These are phyloP conservation scores for Platerodrilus igneus DNA, from an alignment of 2,888 invertebrate species.

Conservation along the genomic window DNA sequence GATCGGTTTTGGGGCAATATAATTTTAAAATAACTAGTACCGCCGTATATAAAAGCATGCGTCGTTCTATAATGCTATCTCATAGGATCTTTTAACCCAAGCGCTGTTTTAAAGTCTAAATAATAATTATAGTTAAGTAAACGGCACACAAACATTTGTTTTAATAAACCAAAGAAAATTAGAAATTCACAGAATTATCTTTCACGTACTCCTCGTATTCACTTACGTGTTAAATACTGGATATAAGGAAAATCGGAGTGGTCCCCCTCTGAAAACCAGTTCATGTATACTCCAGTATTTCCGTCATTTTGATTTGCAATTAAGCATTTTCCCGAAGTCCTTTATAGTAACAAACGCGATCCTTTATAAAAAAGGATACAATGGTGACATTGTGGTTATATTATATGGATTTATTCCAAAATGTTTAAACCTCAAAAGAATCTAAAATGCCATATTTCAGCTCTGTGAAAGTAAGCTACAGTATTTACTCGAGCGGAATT, in stretches of 20 bases:
- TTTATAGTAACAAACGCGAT: too few relatives aligned
- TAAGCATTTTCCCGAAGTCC: too few relatives aligned
- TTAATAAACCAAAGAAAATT: slow-evolving; percentile 1
- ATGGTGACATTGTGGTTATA: too few relatives aligned
- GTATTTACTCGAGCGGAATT: slow-evolving; percentile 30
- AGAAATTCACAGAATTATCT: background rate
- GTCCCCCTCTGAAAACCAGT: slow-evolving; percentile 55
- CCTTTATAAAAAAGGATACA: too few relatives aligned
- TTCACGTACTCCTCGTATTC: slow-evolving; percentile 15
- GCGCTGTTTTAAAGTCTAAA: background rate
- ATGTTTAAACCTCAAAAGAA: too few relatives aligned
- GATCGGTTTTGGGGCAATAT: too few relatives aligned
- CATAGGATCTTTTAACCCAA: background rate
- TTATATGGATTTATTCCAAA: too few relatives aligned
- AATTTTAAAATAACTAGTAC: background rate
- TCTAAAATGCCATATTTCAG: slow-evolving; percentile 23
- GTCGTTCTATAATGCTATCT: background rate
- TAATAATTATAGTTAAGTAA: background rate
- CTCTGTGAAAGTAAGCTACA: slow-evolving; percentile 29
- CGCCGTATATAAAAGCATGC: background rate
- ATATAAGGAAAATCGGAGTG: slow-evolving; percentile 61
- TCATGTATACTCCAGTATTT: too few relatives aligned
- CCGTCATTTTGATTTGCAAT: too few relatives aligned
- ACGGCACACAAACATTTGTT: background rate
- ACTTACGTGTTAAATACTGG: slow-evolving; percentile 64